phyloP scores from a whole-genome alignment of 2,113 vertebrate genomes.

The Chionodraco myersi region DNA sequence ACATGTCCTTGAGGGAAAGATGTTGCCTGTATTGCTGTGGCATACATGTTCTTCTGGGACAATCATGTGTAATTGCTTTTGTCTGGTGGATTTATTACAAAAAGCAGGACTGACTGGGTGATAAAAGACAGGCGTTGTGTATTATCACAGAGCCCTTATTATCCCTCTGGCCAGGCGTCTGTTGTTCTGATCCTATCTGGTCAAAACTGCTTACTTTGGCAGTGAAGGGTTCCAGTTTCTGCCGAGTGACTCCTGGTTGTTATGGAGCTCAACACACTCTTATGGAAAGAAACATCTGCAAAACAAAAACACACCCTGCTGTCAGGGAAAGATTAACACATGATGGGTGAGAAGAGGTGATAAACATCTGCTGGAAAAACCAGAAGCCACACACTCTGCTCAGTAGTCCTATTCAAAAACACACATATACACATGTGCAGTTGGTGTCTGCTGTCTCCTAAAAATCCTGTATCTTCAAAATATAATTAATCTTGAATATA shows the following conservation, averaged over 20 bases:
- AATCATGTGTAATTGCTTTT: neutral
- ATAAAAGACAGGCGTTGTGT: constrained; percentile 39
- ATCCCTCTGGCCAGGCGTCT: constrained; percentile 16
- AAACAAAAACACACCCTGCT: constrained; percentile 47
- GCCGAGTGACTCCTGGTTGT: constrained; percentile 48
- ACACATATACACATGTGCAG: neutral
- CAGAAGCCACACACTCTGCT: constrained; percentile 16
- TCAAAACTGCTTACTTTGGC: constrained; percentile 44
- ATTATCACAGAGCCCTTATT: constrained; percentile 36
- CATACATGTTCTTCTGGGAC: neutral
- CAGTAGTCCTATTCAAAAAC: neutral
- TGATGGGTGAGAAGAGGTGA: constrained; percentile 50
- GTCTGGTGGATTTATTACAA: constrained; percentile 18
- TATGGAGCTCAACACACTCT: constrained; percentile 42
- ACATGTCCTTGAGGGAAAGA: constrained; percentile 15
- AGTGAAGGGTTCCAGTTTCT: constrained; percentile 26
- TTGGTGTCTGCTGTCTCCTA: neutral
- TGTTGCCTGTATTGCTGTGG: neutral
- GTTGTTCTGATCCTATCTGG: constrained; percentile 40
- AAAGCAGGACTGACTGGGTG: constrained; percentile 23
- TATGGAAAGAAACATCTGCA: constrained; percentile 51
- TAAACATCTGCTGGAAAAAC: constrained; percentile 40
- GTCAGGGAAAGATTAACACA: constrained; percentile 35
- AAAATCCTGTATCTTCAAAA: neutral
- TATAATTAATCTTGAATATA: neutral